Conservation (phyloP, 2,113 vertebrate genomes). For the Catharus bicknelli region DNA sequence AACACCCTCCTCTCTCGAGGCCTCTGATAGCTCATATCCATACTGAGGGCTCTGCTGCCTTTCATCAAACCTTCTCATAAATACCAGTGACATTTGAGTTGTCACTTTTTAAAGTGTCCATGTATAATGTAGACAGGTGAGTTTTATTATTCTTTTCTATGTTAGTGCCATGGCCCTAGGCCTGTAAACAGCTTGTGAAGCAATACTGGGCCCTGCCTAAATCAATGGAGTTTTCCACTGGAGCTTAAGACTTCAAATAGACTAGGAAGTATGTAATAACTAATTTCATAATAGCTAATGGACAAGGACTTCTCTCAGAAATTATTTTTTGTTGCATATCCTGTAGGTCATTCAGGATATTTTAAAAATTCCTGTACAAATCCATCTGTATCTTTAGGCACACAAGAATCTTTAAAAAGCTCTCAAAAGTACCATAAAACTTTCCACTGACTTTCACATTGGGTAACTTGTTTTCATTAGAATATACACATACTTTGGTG, state of each 20-base stretch:
- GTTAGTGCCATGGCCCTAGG: not conserved
- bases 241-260: not conserved
- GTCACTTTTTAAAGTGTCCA: not conserved
- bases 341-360: not conserved
- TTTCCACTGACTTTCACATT: not conserved
- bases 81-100: not conserved
- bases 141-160: not conserved
- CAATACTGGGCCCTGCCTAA: not conserved
- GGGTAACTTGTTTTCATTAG: conserved; percentile 15
- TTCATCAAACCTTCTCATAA: not conserved
- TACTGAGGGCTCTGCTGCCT: not conserved
- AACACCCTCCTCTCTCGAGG: not conserved
- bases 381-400: not conserved
- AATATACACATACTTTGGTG: not conserved
- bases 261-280: not conserved
- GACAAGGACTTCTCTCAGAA: not conserved
- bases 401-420: not conserved
- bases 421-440: not conserved
- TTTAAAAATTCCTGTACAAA: not conserved
- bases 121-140: not conserved
- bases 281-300: not conserved
- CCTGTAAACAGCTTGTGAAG: not conserved
- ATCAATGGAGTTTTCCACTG: not conserved
- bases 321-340: not conserved
- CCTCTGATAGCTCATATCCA: not conserved